Conservation (phyloP, 2,797 vertebrate genomes). For the Smutsia temminckii region DNA sequence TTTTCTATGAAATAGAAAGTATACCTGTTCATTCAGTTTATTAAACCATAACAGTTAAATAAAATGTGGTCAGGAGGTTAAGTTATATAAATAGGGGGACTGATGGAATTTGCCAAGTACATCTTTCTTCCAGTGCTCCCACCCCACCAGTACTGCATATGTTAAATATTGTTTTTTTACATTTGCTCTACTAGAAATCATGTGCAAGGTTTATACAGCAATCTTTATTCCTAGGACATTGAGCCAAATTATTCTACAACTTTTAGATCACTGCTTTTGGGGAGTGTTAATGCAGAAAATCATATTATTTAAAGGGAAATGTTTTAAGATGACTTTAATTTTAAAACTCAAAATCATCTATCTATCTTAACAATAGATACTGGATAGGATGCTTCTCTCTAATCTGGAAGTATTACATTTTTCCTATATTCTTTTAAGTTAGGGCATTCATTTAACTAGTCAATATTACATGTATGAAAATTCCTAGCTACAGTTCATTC, state of each 20-base stretch:
- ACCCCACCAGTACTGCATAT: background rate
- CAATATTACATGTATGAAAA: background rate
- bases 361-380: background rate
- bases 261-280: background rate
- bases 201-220: background rate
- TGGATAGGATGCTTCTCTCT: background rate
- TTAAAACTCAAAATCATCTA: background rate
- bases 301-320: slow-evolving; percentile 1
- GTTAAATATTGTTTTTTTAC: background rate
- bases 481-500: background rate
- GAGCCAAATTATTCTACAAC: background rate
- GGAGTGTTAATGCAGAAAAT: slow-evolving; percentile 35
- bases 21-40: too few species aligned
- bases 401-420: background rate
- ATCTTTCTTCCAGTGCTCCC: background rate
- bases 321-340: slow-evolving; percentile 47
- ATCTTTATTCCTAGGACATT: background rate
- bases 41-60: background rate
- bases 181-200: background rate
- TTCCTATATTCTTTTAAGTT: slow-evolving; percentile 1
- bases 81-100: background rate
- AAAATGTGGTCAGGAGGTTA: background rate
- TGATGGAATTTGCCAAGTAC: background rate
- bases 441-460: background rate
- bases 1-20: background rate